These are phyloP conservation scores for Meiosimyza decipiens DNA, from an alignment of 2,888 invertebrate species.

Conservation along the genomic window DNA sequence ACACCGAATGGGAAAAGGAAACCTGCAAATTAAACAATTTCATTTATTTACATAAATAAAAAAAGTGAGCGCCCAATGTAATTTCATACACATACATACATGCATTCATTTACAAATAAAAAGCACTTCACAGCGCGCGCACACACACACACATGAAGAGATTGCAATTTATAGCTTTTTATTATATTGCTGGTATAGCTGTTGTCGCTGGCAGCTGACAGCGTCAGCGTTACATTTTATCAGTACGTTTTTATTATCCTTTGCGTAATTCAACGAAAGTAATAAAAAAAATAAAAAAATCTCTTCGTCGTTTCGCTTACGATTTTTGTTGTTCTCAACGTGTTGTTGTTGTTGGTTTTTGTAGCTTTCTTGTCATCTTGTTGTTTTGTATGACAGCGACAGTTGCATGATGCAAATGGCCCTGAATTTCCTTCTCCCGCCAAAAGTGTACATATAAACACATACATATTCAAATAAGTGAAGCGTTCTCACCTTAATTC, in stretches of 20 bases:
- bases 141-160: neutral
- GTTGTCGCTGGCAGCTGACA: constrained; percentile 5
- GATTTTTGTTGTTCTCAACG: neutral
- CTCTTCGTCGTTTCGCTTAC: constrained; percentile 11
- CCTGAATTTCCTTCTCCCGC: no score
- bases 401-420: no score
- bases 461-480: no score
- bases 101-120: neutral
- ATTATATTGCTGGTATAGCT: neutral
- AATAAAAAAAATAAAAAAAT: neutral
- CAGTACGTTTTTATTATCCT: constrained; percentile 1
- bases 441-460: no score
- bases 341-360: neutral
- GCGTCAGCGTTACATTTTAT: neutral
- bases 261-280: neutral
- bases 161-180: constrained; percentile 28
- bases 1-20: no score
- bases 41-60: no score
- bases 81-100: constrained; percentile 17
- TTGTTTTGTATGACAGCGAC: no score
- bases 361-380: neutral
- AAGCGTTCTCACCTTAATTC: no score
- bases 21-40: no score
- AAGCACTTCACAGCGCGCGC: neutral
- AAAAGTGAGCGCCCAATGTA: no score